Evolutionary conservation across 2,888 invertebrate genomes (phyloP).

Genomic region (Ochlodes sylvanus): DNA sequence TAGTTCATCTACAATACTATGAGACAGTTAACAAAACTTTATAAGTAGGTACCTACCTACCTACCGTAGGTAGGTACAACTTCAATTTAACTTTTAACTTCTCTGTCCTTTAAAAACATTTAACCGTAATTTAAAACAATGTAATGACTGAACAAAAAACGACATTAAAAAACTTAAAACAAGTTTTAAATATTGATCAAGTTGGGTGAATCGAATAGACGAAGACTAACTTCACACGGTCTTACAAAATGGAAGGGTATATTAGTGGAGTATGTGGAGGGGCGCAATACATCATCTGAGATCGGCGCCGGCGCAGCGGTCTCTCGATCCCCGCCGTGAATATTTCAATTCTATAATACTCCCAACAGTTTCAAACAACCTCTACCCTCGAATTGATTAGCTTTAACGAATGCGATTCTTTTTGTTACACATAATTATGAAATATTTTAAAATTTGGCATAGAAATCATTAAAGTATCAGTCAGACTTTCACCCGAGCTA

Average conservation of each 20-base stretch:
- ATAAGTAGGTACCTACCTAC: too few species aligned
- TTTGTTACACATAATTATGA: conserved; percentile 41
- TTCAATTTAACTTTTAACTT: too few species aligned
- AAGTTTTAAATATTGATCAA: conserved; percentile 9
- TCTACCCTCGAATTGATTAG: conserved; percentile 35
- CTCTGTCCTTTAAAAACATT: too few species aligned
- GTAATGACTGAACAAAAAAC: background rate
- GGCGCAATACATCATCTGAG: conserved; percentile 73
- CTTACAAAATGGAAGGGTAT: conserved; percentile 66
- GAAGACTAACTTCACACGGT: conserved; percentile 60
- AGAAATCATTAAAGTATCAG: conserved; percentile 50
- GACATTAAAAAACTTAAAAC: background rate
- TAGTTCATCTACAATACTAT: too few species aligned
- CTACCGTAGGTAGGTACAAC: too few species aligned
- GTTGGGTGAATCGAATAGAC: conserved; percentile 51
- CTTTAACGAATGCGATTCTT: conserved; percentile 39
- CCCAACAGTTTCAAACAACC: conserved; percentile 45
- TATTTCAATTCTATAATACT: conserved; percentile 58
- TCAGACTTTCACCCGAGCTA: conserved; percentile 61
- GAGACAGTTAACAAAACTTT: too few species aligned
- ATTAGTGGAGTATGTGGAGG: conserved; percentile 73
- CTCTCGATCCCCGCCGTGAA: conserved; percentile 64
- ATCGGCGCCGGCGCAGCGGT: conserved; percentile 75
- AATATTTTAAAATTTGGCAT: conserved; percentile 46
- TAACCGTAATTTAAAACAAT: background rate